These are phyloP conservation scores for Gila robusta DNA, from an alignment of 2,797 vertebrate species.

Conservation along the genomic window DNA sequence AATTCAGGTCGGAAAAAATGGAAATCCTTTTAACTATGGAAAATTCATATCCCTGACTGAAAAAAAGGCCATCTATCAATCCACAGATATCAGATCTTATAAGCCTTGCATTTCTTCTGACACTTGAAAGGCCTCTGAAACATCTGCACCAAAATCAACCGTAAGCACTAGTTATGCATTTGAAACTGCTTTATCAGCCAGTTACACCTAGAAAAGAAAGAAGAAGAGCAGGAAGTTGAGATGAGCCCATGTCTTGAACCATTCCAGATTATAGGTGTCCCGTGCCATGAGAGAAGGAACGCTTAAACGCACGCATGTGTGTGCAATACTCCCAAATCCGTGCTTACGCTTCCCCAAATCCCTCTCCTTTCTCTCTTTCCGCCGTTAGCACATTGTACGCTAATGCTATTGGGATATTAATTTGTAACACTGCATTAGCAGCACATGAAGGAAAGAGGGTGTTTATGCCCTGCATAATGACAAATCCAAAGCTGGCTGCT, in stretches of 20 bases:
- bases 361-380: slow-evolving; percentile 60
- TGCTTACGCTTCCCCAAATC: slow-evolving; percentile 45
- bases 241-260: not conserved
- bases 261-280: slow-evolving; percentile 27
- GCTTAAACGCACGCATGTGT: slow-evolving; percentile 9
- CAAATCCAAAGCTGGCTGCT: slow-evolving; percentile 56
- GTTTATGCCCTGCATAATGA: slow-evolving; percentile 54
- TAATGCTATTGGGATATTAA: slow-evolving; percentile 65
- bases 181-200: slow-evolving; percentile 5
- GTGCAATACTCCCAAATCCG: slow-evolving; percentile 52
- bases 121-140: not conserved
- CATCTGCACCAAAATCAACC: not conserved
- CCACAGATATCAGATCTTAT: not conserved
- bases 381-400: slow-evolving; percentile 62
- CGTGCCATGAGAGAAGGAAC: not conserved
- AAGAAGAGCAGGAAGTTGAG: not conserved
- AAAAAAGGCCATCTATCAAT: not conserved
- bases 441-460: slow-evolving; percentile 19
- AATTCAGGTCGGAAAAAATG: not conserved
- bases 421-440: slow-evolving; percentile 68
- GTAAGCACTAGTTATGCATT: not conserved
- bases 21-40: not conserved
- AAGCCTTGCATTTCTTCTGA: not conserved
- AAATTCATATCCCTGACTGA: not conserved
- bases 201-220: slow-evolving; percentile 5